Conservation (phyloP, 35 echinoderm and acorn worm genomes). For the Ophiothrix spiculata region DNA sequence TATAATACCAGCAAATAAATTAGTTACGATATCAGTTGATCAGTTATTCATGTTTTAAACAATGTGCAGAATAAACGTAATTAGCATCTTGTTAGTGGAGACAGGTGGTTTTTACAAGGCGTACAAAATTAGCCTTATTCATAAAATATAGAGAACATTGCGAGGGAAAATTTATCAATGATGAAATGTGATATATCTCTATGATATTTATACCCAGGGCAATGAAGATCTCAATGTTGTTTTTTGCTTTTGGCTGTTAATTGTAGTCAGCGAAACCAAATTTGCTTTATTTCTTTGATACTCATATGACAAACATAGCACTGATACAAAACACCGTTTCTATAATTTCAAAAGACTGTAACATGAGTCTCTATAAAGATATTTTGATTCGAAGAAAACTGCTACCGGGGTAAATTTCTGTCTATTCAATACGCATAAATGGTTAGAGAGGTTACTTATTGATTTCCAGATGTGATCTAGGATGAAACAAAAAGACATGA, state of each 20-base stretch:
- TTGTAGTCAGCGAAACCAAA: slow-evolving; percentile 2
- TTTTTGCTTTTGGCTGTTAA: slow-evolving; percentile 3
- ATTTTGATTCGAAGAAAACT: not conserved
- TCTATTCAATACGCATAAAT: not conserved
- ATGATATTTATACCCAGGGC: not conserved
- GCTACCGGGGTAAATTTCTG: not conserved
- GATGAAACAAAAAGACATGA: too few species aligned
- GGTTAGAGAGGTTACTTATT: not conserved
- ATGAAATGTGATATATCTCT: not conserved
- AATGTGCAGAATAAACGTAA: not conserved
- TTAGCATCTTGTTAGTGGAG: not conserved
- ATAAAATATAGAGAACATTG: not conserved
- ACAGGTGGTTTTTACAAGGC: not conserved
- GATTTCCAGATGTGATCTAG: too few species aligned
- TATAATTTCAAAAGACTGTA: not conserved
- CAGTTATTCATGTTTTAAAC: not conserved
- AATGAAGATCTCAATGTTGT: not conserved
- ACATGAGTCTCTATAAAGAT: not conserved
- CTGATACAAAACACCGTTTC: not conserved
- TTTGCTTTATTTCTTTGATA: slow-evolving; percentile 10
- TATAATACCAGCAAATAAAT: not conserved
- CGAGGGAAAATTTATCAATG: not conserved
- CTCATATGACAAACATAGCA: not conserved
- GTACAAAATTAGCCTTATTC: not conserved
- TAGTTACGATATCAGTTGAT: not conserved